phyloP scores from a whole-genome alignment of 2,888 invertebrate genomes.

The Iphiclides podalirius region DNA sequence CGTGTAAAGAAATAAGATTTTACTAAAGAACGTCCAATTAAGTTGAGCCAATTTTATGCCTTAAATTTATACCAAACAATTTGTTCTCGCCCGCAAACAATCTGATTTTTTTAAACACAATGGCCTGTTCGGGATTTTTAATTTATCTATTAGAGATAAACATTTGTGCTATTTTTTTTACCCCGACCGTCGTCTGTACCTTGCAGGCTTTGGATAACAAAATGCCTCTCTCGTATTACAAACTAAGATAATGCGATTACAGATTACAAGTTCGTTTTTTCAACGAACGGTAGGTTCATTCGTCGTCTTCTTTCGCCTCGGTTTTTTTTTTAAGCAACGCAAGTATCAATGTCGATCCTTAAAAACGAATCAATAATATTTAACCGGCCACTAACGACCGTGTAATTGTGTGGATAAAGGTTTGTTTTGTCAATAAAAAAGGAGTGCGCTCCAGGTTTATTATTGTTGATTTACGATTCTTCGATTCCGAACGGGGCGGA shows the following conservation, averaged over 20 bases:
- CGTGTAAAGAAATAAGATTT: no score
- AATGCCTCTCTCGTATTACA: conserved; percentile 56
- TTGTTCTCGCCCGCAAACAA: background rate
- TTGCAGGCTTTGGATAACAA: conserved; percentile 37
- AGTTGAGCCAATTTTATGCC: no score
- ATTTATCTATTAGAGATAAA: conserved; percentile 37
- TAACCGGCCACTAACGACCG: conserved; percentile 64
- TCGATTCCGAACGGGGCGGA: conserved; percentile 59
- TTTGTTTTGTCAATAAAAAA: conserved; percentile 66
- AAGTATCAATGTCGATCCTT: conserved; percentile 25
- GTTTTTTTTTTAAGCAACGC: conserved; percentile 14
- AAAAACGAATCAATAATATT: conserved; percentile 47
- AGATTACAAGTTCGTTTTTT: conserved; percentile 40
- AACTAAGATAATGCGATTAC: conserved; percentile 46
- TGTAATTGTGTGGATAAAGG: conserved; percentile 74
- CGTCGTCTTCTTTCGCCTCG: conserved; percentile 29
- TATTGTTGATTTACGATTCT: conserved; percentile 66
- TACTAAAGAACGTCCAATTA: no score
- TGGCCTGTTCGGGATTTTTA: conserved; percentile 16
- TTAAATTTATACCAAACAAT: background rate
- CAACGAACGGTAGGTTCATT: conserved; percentile 22
- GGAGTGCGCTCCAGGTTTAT: conserved; percentile 45
- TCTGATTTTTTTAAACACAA: conserved; percentile 5
- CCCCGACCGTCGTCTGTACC: conserved; percentile 22
- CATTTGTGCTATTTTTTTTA: conserved; percentile 33